Percentiles rank a stretch among this genome's conserved stretches.
phyloP scores from a whole-genome alignment of 2,797 vertebrate species.

The Pitangus sulphuratus region DNA sequence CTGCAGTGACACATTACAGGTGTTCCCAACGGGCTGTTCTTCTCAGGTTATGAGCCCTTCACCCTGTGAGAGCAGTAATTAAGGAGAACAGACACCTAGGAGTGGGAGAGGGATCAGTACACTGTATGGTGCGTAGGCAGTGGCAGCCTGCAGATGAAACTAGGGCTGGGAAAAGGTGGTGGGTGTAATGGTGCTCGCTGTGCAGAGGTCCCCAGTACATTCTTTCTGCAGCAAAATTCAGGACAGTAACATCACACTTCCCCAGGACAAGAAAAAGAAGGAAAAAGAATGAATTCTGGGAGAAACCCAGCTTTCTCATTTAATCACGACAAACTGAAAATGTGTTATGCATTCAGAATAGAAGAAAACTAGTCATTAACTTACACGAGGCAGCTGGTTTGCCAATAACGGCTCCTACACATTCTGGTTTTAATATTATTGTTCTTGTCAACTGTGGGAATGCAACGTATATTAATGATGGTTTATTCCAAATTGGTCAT shows the following conservation, averaged over 20 bases:
- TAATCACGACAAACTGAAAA: conserved; percentile 26
- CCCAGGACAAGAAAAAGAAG: not conserved
- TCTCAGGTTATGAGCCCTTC: not conserved
- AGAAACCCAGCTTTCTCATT: not conserved
- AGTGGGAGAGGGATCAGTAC: not conserved
- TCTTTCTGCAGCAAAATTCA: not conserved
- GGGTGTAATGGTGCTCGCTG: not conserved
- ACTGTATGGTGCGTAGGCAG: rapidly evolving
- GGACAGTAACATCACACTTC: not conserved
- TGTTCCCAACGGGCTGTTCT: not conserved
- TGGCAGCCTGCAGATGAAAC: not conserved
- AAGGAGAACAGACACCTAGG: not conserved
- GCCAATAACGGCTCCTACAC: conserved; percentile 30
- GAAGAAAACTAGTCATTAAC: conserved; percentile 64
- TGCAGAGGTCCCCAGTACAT: not conserved
- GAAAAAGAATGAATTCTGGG: not conserved
- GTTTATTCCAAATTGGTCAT: conserved; percentile 63
- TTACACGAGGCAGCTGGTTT: conserved; percentile 50
- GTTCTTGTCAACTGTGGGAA: conserved; percentile 53
- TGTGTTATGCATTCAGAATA: not conserved
- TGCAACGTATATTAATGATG: conserved; percentile 34
- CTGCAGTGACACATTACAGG: not conserved
- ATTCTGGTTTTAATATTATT: conserved; percentile 65
- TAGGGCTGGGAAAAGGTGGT: not conserved
- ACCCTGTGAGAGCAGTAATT: not conserved